A percentile compares a stretch with the other conserved stretches of the same genome.
Conservation (phyloP, 2,888 invertebrate genomes). For the Reticulitermes lucifugus region DNA sequence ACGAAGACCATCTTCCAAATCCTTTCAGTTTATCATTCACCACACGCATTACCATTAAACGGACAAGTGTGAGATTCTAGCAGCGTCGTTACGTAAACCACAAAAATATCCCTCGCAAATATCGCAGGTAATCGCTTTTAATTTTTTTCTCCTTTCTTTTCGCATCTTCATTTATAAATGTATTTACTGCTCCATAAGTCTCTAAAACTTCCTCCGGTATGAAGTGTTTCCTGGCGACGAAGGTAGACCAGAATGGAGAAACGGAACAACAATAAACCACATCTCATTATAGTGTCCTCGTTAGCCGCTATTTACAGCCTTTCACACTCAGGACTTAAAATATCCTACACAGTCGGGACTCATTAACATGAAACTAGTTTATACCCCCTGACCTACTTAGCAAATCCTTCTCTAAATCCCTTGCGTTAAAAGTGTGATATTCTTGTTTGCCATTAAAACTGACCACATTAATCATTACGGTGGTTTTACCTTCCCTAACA, state of each 20-base stretch:
- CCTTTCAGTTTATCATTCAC: too few relatives aligned
- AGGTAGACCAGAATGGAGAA: not conserved
- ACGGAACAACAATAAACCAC: not conserved
- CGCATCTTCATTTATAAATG: too few relatives aligned
- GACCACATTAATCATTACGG: not conserved
- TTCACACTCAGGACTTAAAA: not conserved
- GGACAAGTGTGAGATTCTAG: too few relatives aligned
- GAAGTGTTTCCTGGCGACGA: not conserved
- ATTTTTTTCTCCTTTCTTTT: too few relatives aligned
- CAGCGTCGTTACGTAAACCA: too few relatives aligned
- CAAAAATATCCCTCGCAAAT: too few relatives aligned
- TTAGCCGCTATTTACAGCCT: constrained; percentile 21
- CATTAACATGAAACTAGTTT: not conserved
- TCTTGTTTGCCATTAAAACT: not conserved
- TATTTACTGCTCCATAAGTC: too few relatives aligned
- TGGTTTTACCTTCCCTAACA: not conserved
- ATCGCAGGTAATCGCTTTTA: too few relatives aligned
- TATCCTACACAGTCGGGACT: not conserved
- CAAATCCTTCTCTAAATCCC: not conserved
- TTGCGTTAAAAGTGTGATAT: not conserved
- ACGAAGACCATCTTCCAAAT: too few relatives aligned
- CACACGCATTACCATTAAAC: too few relatives aligned
- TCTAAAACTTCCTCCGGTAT: too few relatives aligned
- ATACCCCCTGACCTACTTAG: not conserved
- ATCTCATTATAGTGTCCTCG: constrained; percentile 25